Conservation (phyloP, 2,888 invertebrate species). For the Augochlorella aurata region DNA sequence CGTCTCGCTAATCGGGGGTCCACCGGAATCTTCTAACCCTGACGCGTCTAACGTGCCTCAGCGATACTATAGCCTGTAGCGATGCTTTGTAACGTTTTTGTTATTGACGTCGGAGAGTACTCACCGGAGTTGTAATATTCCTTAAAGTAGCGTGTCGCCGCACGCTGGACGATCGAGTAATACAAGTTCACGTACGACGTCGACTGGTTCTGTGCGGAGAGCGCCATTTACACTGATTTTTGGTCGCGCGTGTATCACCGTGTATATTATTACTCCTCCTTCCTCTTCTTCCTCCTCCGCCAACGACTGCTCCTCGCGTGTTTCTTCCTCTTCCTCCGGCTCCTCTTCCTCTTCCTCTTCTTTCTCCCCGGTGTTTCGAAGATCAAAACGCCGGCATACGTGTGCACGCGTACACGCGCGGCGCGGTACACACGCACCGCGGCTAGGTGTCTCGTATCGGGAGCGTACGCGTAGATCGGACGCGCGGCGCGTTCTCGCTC, state of each 20-base stretch:
- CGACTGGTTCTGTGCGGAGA: slow-evolving; percentile 82
- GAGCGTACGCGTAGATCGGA: slow-evolving; percentile 39
- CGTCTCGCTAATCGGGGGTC: background rate
- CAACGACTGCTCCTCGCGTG: background rate
- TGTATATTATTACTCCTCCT: slow-evolving; percentile 29
- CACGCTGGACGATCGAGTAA: slow-evolving; percentile 87
- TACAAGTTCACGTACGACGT: slow-evolving; percentile 88
- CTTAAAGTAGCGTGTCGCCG: slow-evolving; percentile 87
- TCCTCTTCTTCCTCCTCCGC: background rate
- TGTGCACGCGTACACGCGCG: slow-evolving; percentile 40
- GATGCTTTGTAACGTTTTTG: too few species aligned
- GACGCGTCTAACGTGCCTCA: too few species aligned
- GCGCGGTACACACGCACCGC: slow-evolving; percentile 37
- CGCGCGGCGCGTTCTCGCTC: slow-evolving; percentile 30
- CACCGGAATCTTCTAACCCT: too few species aligned
- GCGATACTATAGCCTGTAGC: too few species aligned
- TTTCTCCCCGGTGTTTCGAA: background rate
- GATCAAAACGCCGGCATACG: slow-evolving; percentile 14
- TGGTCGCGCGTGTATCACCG: slow-evolving; percentile 65
- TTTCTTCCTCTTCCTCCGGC: background rate
- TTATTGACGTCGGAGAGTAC: slow-evolving; percentile 29
- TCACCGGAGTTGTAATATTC: slow-evolving; percentile 87
- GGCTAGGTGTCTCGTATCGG: slow-evolving; percentile 8
- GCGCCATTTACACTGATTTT: slow-evolving; percentile 80
- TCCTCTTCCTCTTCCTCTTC: background rate